These are phyloP conservation scores for Oxygymnocypris stewartii DNA, from an alignment of 2,113 vertebrate genomes.

Conservation along the genomic window DNA sequence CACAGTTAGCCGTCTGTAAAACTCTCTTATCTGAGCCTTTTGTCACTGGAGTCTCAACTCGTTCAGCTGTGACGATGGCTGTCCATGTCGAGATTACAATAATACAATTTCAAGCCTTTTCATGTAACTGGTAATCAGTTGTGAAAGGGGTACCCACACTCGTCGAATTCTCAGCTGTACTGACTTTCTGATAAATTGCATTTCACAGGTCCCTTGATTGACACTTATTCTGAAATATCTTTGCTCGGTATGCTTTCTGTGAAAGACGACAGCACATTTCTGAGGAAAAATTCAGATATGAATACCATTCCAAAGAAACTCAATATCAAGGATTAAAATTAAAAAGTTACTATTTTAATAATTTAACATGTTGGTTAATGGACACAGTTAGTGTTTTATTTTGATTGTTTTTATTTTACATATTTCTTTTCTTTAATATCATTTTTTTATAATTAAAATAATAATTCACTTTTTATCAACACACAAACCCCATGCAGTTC, in stretches of 20 bases:
- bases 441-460: background rate
- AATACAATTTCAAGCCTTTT: slow-evolving; percentile 52
- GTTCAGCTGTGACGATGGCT: slow-evolving; percentile 44
- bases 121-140: slow-evolving; percentile 48
- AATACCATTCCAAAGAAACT: background rate
- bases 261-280: background rate
- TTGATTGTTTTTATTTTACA: background rate
- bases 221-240: background rate
- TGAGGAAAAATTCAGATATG: background rate
- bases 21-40: slow-evolving; percentile 49
- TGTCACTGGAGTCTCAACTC: slow-evolving; percentile 51
- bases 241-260: background rate
- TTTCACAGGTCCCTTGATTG: slow-evolving; percentile 29
- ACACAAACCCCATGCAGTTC: background rate
- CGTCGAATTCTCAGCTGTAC: background rate
- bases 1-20: slow-evolving; percentile 15
- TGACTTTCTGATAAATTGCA: background rate
- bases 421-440: background rate
- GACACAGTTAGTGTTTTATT: background rate
- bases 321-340: background rate
- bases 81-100: slow-evolving; percentile 57
- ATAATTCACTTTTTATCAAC: background rate
- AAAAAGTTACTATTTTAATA: background rate
- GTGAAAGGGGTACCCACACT: background rate
- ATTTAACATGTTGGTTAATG: background rate